Percentiles rank a stretch among this genome's conserved stretches.
These are phyloP conservation scores for Orthosia incerta DNA, from an alignment of 2,888 invertebrate species.

Conservation along the genomic window DNA sequence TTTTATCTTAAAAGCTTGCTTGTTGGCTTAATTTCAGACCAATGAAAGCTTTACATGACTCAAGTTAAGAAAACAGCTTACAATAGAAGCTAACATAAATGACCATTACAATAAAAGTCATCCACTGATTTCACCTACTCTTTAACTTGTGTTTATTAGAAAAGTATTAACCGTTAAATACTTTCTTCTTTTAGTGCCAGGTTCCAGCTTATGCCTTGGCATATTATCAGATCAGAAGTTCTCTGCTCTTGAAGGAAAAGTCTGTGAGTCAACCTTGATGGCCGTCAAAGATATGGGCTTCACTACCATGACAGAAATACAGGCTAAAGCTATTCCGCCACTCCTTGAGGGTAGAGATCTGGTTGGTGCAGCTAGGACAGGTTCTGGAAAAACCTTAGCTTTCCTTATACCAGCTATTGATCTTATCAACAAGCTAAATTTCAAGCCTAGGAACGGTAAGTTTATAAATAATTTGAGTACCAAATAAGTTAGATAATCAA, in stretches of 20 bases:
- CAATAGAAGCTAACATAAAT: too few relatives aligned
- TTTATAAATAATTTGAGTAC: slow-evolving; percentile 1
- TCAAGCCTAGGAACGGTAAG: slow-evolving; percentile 97
- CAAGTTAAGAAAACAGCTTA: too few relatives aligned
- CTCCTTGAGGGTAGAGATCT: slow-evolving; percentile 97
- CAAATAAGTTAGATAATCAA: too few relatives aligned
- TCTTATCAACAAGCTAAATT: slow-evolving; percentile 96
- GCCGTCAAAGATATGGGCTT: slow-evolving; percentile 98
- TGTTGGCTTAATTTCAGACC: too few relatives aligned
- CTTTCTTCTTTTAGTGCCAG: slow-evolving; percentile 90
- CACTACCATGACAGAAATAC: slow-evolving; percentile 98
- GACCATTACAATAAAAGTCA: too few relatives aligned
- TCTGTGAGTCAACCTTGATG: slow-evolving; percentile 96
- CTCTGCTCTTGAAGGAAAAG: slow-evolving; percentile 91
- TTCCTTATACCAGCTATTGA: slow-evolving; percentile 99
- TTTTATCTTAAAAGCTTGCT: too few relatives aligned
- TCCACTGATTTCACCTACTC: too few relatives aligned
- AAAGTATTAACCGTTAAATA: neutral
- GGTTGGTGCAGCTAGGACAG: slow-evolving; percentile 98
- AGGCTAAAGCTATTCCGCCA: slow-evolving; percentile 96
- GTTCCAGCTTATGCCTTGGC: slow-evolving; percentile 91
- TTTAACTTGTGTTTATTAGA: too few relatives aligned
- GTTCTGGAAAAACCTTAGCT: slow-evolving; percentile 98
- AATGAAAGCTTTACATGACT: too few relatives aligned
- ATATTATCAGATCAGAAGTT: slow-evolving; percentile 92